Evolutionary conservation across 2,888 invertebrate genomes (phyloP), one percentile per base, ranked within the genome.

Genomic region (Ashinkailepas kermadecensis): DNA sequence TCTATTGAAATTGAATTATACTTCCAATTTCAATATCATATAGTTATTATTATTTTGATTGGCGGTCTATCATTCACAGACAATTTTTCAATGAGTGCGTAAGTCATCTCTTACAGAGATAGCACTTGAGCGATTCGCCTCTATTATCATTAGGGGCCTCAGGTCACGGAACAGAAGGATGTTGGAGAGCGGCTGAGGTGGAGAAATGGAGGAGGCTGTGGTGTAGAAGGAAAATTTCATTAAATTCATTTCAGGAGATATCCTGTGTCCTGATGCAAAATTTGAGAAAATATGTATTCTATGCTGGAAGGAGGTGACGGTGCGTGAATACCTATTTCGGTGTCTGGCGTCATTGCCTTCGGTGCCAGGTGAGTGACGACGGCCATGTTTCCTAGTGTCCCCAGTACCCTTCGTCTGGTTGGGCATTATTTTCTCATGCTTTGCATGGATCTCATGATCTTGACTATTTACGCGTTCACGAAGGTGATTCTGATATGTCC

Each of bases 331-430:
- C 65, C 3, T 23, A 21, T 23, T 23, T 25, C 25, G 12, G 25
- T 25, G 10, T 67, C 70, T 39, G 13, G 39, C 39, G 39, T 15
- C 23, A 39, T 39, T 15, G 70, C 39, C 13, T 15, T 15, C 12
- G 39, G 70, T 70, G 70, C 70, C 39, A 70, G 70, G 70, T 70
- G 15, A 70, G 70, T 39, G 39, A 39, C 39, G 70, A 70, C 70
- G 70, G 70, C 70, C 70, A 70, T 70, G 70, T 70, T 70, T 3
- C 67, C 25, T 15, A 6, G 18, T 64, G 39, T 39, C 39, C 39
- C 39, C 39, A 39, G 39, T 39, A 39, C 39, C 39, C 39, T 39
- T 39, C 39, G 39, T 39, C 39, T 39, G 39, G 39, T 39, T 39
- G 39, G 39, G 39, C 39, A 39, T 39, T 39, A 4, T 39, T 39